Percentiles rank a stretch among this genome's conserved stretches.
Conservation (phyloP, 2,888 invertebrate genomes). For the Netelia inedita region DNA sequence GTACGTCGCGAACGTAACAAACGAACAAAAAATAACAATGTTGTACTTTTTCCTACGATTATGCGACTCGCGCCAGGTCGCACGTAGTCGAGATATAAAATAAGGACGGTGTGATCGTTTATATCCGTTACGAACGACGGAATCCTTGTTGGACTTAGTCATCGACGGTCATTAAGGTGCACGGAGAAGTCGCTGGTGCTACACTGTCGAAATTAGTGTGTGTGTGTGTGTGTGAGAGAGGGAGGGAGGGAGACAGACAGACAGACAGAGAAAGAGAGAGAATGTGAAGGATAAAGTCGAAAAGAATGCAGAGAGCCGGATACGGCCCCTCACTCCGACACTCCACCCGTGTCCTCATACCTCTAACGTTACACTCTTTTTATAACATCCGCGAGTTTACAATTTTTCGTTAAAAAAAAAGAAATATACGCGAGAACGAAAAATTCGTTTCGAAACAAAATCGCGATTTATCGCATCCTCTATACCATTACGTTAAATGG, state of each 20-base stretch:
- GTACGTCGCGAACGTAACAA: slow-evolving; percentile 10
- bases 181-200: slow-evolving; percentile 15
- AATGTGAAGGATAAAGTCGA: slow-evolving; percentile 13
- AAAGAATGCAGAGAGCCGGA: slow-evolving; percentile 65
- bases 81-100: neutral
- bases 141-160: slow-evolving; percentile 60
- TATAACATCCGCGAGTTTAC: no score
- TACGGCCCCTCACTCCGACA: slow-evolving; percentile 17
- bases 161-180: slow-evolving; percentile 45
- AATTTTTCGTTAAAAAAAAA: no score
- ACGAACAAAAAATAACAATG: neutral
- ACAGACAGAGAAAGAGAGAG: no score
- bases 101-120: slow-evolving; percentile 3
- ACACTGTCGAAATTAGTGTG: no score
- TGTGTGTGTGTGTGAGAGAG: no score
- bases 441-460: slow-evolving; percentile 41
- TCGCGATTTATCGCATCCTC: slow-evolving; percentile 53
- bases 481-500: slow-evolving; percentile 53
- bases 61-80: neutral
- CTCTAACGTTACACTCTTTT: slow-evolving; percentile 5
- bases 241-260: no score
- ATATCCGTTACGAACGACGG: slow-evolving; percentile 48
- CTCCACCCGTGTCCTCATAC: neutral
- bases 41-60: slow-evolving; percentile 12
- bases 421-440: slow-evolving; percentile 5